Conservation (phyloP, 2,797 vertebrate genomes). For the Lateolabrax maculatus region DNA sequence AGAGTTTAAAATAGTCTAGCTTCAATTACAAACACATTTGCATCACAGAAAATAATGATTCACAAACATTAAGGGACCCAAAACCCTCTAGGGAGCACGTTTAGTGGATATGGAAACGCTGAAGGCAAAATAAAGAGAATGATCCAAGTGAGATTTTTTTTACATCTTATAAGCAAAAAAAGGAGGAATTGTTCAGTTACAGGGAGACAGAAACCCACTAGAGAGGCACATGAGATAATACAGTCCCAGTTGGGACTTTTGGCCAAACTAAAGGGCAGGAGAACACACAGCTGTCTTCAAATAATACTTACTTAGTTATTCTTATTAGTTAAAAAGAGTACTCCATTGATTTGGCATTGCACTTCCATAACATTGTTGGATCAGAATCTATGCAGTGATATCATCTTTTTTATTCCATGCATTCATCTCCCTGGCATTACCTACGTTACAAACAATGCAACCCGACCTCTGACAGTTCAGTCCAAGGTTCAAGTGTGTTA, state of each 20-base stretch:
- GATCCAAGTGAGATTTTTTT: background rate
- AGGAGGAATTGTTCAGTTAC: slow-evolving; percentile 14
- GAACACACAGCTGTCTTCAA: background rate
- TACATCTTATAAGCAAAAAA: background rate
- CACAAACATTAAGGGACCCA: slow-evolving; percentile 18
- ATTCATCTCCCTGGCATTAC: background rate
- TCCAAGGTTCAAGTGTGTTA: background rate
- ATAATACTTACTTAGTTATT: no score
- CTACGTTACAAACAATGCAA: background rate
- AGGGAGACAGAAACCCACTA: slow-evolving; percentile 19
- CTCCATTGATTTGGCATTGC: no score
- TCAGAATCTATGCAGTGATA: background rate
- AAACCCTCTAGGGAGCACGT: slow-evolving; percentile 19
- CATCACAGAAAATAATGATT: slow-evolving; percentile 46
- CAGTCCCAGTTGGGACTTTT: background rate
- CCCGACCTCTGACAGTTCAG: background rate
- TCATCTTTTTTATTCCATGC: no score
- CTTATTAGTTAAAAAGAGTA: background rate
- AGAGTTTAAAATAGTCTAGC: slow-evolving; percentile 61
- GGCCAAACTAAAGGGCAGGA: background rate
- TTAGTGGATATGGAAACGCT: slow-evolving; percentile 18
- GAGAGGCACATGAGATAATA: background rate
- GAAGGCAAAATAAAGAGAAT: background rate
- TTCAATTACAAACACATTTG: slow-evolving; percentile 56
- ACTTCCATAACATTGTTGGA: background rate